These are phyloP conservation scores for Ailurus styani DNA, from an alignment of 2,113 vertebrate species.

Conservation along the genomic window DNA sequence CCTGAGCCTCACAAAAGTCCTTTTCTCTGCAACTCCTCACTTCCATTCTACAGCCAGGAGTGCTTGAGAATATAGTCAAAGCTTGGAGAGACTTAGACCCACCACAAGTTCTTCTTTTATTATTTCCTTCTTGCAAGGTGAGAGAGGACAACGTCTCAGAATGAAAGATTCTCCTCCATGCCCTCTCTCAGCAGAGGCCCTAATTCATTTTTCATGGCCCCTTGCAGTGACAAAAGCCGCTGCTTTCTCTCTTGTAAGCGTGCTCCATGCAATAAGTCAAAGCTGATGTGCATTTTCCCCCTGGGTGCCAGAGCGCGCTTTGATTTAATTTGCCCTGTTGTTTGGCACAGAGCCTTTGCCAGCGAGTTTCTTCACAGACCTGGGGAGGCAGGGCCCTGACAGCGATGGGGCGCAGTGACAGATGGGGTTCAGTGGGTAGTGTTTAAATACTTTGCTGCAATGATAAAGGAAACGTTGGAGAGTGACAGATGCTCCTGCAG, in stretches of 20 bases:
- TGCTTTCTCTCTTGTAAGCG: conserved; percentile 83
- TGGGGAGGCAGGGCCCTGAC: conserved; percentile 57
- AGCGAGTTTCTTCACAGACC: conserved; percentile 68
- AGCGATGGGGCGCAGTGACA: conserved; percentile 67
- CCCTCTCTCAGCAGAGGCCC: conserved; percentile 84
- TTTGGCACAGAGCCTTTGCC: conserved; percentile 77
- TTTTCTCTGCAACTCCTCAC: background rate
- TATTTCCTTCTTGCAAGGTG: conserved; percentile 80
- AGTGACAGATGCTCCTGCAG: conserved; percentile 74
- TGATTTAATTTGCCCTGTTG: conserved; percentile 87
- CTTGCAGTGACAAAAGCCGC: conserved; percentile 86
- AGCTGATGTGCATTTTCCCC: conserved; percentile 85
- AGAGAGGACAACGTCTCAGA: conserved; percentile 81
- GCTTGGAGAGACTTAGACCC: background rate
- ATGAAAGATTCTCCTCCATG: conserved; percentile 85
- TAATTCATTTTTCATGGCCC: conserved; percentile 89
- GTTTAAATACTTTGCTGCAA: conserved; percentile 80
- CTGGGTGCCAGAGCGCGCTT: conserved; percentile 79
- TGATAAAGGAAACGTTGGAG: conserved; percentile 64
- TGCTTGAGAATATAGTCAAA: background rate
- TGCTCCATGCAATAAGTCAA: conserved; percentile 84
- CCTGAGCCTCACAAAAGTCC: background rate
- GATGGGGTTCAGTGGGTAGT: conserved; percentile 80
- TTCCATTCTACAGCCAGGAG: background rate
- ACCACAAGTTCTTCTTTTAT: conserved; percentile 20